Percentiles rank a stretch among this genome's conserved stretches.
phyloP scores from a whole-genome alignment of 1,140 invertebrate species.

The Ceratitis capitata region DNA sequence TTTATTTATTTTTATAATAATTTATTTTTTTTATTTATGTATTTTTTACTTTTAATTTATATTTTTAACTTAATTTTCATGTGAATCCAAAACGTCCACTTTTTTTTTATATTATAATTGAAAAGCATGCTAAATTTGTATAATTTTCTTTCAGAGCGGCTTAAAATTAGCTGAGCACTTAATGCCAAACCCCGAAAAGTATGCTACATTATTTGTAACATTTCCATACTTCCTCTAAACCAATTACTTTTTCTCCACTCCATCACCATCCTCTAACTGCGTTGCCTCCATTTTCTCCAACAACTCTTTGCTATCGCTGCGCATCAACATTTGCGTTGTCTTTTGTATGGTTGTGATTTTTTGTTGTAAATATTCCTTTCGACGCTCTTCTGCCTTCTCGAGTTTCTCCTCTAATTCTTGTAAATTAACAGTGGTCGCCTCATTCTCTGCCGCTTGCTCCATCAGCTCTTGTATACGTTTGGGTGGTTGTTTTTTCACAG shows the following conservation, averaged over 20 bases:
- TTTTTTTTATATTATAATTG: no score
- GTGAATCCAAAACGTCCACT: no score
- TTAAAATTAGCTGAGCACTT: no score
- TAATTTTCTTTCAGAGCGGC: no score
- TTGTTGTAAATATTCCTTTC: slow-evolving; percentile 64
- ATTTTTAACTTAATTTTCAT: no score
- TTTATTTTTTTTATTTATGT: no score
- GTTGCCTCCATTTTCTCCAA: neutral
- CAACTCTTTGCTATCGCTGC: neutral
- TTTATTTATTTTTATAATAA: no score
- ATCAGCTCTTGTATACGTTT: slow-evolving; percentile 72
- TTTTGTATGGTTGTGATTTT: slow-evolving; percentile 56
- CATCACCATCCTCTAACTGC: neutral
- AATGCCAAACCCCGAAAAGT: no score
- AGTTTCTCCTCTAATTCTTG: slow-evolving; percentile 74
- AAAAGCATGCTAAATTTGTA: no score
- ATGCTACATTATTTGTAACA: no score
- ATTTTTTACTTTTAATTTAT: no score
- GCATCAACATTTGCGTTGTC: slow-evolving; percentile 50
- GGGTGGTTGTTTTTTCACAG: slow-evolving; percentile 70
- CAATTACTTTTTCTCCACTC: neutral
- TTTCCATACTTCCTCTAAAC: no score
- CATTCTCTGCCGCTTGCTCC: slow-evolving; percentile 66
- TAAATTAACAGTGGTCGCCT: slow-evolving; percentile 68
- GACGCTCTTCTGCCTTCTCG: slow-evolving; percentile 74